These are phyloP conservation scores for Sakesphorus luctuosus DNA, from an alignment of 2,113 vertebrate species.

Conservation along the genomic window DNA sequence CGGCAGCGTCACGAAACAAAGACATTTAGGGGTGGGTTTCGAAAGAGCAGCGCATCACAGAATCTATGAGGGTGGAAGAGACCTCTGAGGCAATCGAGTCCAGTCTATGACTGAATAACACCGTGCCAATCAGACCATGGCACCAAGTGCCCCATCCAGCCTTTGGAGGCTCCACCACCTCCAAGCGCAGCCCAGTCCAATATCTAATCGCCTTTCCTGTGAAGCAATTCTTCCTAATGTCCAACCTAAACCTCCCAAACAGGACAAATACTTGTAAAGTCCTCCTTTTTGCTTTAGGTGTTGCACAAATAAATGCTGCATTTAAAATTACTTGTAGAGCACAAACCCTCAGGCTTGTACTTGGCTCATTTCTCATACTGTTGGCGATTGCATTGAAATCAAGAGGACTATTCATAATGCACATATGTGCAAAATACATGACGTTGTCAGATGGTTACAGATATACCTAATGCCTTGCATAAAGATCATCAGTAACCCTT, in stretches of 20 bases:
- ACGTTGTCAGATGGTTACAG: background rate
- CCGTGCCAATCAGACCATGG: accelerated
- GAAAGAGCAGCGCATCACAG: background rate
- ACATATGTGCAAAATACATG: background rate
- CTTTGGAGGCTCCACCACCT: background rate
- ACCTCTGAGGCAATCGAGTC: accelerated
- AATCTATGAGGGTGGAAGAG: background rate
- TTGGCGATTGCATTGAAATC: background rate
- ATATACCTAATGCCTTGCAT: background rate
- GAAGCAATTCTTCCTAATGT: background rate
- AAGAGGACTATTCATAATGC: background rate
- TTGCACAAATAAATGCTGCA: background rate
- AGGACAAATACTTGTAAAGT: background rate
- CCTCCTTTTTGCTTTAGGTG: background rate
- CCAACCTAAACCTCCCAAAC: background rate
- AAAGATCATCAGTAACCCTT: background rate
- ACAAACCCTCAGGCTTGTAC: background rate
- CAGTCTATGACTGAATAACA: background rate
- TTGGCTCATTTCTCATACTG: background rate
- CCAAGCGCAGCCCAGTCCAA: background rate
- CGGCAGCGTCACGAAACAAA: background rate
- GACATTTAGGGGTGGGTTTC: accelerated
- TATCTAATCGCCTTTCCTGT: no score
- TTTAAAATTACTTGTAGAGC: background rate
- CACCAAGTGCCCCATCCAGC: background rate